These are phyloP conservation scores for Acrobasis repandana DNA, from an alignment of 2,888 invertebrate genomes.

Conservation along the genomic window DNA sequence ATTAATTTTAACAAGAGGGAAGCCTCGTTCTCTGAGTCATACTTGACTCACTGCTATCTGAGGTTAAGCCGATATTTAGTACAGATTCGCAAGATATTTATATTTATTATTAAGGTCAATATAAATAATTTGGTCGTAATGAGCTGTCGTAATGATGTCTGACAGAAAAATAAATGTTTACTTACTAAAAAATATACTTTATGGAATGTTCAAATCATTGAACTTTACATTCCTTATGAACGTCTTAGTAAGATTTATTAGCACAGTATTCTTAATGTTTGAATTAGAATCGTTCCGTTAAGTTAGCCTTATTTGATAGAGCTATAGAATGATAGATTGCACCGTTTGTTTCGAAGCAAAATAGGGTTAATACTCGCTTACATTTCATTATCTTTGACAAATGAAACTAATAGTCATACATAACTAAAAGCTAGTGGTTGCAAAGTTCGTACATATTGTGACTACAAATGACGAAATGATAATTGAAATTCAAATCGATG, in stretches of 20 bases:
- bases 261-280: neutral
- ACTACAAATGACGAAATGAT: conserved; percentile 19
- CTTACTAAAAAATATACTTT: too few relatives aligned
- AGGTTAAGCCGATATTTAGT: conserved; percentile 18
- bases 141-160: too few relatives aligned
- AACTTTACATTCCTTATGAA: neutral
- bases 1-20: conserved; percentile 41
- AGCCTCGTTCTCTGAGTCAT: conserved; percentile 47
- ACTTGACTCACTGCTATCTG: conserved; percentile 43
- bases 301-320: neutral
- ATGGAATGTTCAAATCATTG: neutral
- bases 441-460: conserved; percentile 20
- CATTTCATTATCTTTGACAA: neutral
- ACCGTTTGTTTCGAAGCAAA: neutral
- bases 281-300: neutral
- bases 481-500: conserved; percentile 12
- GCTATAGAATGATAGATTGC: neutral
- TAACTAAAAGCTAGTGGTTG: neutral
- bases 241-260: neutral
- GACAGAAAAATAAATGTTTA: too few relatives aligned
- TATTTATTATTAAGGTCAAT: neutral
- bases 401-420: neutral
- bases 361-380: too few relatives aligned
- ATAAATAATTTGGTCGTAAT: neutral
- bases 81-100: neutral